Evolutionary conservation across 2,113 vertebrate species (phyloP).

Genomic region (Hydropotes inermis): DNA sequence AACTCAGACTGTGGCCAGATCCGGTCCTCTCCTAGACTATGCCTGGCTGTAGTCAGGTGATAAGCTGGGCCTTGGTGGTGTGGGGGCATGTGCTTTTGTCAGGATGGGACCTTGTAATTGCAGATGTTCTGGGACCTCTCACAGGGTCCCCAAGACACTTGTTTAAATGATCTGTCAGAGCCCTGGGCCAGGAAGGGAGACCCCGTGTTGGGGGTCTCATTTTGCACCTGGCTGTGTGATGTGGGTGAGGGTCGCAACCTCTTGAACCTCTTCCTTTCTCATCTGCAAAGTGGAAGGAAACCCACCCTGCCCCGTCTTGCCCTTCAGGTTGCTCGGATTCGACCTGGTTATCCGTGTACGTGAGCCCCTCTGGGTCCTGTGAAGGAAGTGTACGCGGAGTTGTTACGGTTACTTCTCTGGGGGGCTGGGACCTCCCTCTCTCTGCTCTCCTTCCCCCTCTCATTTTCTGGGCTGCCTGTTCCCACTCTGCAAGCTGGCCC

Average conservation of each 20-base stretch:
- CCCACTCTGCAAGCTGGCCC: neutral
- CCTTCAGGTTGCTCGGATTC: fast-evolving
- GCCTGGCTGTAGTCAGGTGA: neutral
- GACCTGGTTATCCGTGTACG: fast-evolving
- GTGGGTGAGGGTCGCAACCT: neutral
- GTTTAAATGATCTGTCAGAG: neutral
- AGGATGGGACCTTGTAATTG: neutral
- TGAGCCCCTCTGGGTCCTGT: neutral
- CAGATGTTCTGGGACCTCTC: neutral
- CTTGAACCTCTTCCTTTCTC: neutral
- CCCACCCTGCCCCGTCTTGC: neutral
- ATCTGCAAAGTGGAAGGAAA: neutral
- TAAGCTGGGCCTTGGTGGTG: too few species aligned
- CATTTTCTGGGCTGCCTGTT: neutral
- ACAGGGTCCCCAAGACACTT: neutral
- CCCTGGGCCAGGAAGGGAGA: neutral
- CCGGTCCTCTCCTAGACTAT: too few species aligned
- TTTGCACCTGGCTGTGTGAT: neutral
- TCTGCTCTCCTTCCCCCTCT: too few species aligned
- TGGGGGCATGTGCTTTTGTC: neutral
- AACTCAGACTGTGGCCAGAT: neutral
- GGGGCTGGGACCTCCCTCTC: neutral
- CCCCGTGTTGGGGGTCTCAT: too few species aligned
- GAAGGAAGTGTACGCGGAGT: neutral
- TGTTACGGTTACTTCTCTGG: neutral